Conservation (phyloP, 2,113 vertebrate species). For the Dascyllus trimaculatus region DNA sequence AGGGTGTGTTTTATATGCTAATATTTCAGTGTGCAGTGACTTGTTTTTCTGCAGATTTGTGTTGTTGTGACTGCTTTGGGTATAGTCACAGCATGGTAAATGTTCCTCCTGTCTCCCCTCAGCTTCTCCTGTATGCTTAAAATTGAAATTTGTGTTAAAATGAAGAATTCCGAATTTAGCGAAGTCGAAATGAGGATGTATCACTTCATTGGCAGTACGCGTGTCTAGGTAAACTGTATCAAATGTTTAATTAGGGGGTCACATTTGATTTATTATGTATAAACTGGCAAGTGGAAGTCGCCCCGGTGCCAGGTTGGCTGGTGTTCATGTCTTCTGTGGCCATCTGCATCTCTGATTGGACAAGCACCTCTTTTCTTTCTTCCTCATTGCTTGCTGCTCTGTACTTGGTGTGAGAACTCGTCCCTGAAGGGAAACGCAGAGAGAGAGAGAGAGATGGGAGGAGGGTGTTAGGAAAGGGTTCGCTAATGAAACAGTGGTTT, state of each 20-base stretch:
- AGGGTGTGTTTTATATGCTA: neutral
- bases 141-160: neutral
- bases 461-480: slow-evolving; percentile 42
- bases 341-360: slow-evolving; percentile 71
- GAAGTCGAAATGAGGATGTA: slow-evolving; percentile 20
- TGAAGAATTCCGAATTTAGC: neutral
- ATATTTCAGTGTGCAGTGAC: slow-evolving; percentile 4
- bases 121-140: neutral
- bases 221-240: slow-evolving; percentile 37
- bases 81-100: slow-evolving; percentile 28
- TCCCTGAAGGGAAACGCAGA: slow-evolving; percentile 52
- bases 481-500: slow-evolving; percentile 51
- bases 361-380: slow-evolving; percentile 54
- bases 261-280: slow-evolving; percentile 56
- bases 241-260: slow-evolving; percentile 51
- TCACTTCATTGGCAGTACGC: slow-evolving; percentile 59
- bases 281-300: slow-evolving; percentile 46
- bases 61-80: neutral
- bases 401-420: slow-evolving; percentile 45
- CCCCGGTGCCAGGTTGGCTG: slow-evolving; percentile 63
- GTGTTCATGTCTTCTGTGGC: slow-evolving; percentile 65
- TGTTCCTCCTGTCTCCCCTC: neutral
- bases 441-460: neutral
- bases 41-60: slow-evolving; percentile 12
- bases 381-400: slow-evolving; percentile 62